phyloP scores from a whole-genome alignment of 2,113 vertebrate species.

The Sapayoa aenigma region DNA sequence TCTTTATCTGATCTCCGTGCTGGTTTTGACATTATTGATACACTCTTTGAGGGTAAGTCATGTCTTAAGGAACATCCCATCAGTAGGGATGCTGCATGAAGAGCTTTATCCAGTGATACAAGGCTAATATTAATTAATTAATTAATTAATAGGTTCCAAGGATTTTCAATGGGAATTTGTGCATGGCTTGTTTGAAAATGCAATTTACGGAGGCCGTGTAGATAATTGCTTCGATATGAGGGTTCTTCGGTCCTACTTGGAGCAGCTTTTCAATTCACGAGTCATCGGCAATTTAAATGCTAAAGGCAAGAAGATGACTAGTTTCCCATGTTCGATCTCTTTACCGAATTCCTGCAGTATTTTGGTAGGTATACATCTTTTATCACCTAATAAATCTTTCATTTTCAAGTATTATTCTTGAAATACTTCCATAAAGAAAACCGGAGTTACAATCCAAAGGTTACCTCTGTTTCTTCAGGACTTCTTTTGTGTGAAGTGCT shows the following conservation, averaged over 20 bases:
- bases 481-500: neutral
- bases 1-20: conserved; percentile 95
- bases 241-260: conserved; percentile 91
- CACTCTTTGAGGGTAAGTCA: conserved; percentile 89
- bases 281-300: conserved; percentile 71
- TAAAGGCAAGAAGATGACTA: conserved; percentile 71
- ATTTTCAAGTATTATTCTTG: neutral
- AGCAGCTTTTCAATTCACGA: conserved; percentile 88
- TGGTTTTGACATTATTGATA: conserved; percentile 91
- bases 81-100: neutral
- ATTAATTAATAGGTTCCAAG: conserved; percentile 78
- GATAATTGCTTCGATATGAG: conserved; percentile 92
- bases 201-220: conserved; percentile 94
- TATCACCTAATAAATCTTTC: neutral
- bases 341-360: conserved; percentile 91
- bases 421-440: neutral
- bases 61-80: neutral
- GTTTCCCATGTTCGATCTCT: conserved; percentile 81
- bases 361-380: conserved; percentile 75
- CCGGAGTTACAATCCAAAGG: neutral
- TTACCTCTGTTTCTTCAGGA: neutral
- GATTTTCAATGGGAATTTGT: conserved; percentile 92
- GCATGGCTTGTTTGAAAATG: conserved; percentile 91
- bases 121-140: neutral
- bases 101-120: neutral